These are phyloP conservation scores for Valencia hispanica DNA, from an alignment of 2,797 vertebrate genomes.

Conservation along the genomic window DNA sequence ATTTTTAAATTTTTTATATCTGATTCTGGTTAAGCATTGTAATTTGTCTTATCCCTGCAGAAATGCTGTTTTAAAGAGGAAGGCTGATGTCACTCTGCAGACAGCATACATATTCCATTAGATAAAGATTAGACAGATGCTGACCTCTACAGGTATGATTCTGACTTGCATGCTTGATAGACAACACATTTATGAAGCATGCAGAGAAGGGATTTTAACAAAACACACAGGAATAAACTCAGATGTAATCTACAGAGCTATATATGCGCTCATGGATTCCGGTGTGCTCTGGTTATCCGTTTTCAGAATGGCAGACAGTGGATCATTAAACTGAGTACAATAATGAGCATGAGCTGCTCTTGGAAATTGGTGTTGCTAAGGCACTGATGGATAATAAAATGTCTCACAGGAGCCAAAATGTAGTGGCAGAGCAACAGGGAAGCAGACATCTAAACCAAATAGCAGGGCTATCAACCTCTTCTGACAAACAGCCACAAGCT, in stretches of 20 bases:
- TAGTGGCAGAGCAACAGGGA: constrained; percentile 65
- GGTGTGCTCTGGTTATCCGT: background rate
- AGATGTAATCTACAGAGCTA: background rate
- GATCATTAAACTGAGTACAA: constrained; percentile 44
- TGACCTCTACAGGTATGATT: constrained; percentile 78
- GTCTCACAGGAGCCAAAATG: constrained; percentile 67
- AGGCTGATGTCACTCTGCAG: constrained; percentile 26
- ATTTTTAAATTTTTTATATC: constrained; percentile 1
- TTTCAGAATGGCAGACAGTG: constrained; percentile 23
- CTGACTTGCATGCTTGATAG: constrained; percentile 70
- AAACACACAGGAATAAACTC: constrained; percentile 8
- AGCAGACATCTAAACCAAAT: constrained; percentile 72
- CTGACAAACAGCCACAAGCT: constrained; percentile 77
- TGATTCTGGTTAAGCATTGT: constrained; percentile 14
- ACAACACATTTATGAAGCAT: constrained; percentile 44
- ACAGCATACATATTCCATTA: constrained; percentile 49
- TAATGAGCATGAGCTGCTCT: constrained; percentile 29
- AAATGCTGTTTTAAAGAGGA: constrained; percentile 14
- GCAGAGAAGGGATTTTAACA: constrained; percentile 20
- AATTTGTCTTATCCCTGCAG: constrained; percentile 3
- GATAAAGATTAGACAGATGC: constrained; percentile 73
- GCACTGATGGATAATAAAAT: constrained; percentile 68
- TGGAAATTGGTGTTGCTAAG: constrained; percentile 32
- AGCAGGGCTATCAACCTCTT: constrained; percentile 68
- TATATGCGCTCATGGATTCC: constrained; percentile 3